These are phyloP conservation scores for Apodemia zela DNA, from an alignment of 2,888 invertebrate genomes.

Conservation along the genomic window DNA sequence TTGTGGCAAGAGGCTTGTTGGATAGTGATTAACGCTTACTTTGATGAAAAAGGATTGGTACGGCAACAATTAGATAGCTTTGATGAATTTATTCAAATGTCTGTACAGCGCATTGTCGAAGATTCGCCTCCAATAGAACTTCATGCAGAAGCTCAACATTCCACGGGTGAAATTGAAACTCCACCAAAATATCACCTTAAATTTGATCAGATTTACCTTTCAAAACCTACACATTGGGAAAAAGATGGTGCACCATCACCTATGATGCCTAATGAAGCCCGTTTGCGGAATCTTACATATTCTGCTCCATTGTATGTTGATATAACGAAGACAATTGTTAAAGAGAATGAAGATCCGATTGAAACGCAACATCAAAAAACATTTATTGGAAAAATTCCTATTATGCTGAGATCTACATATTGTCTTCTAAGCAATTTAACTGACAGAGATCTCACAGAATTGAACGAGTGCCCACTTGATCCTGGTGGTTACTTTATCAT, in stretches of 20 bases:
- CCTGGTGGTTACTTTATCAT: slow-evolving; percentile 99
- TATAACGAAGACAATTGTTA: slow-evolving; percentile 96
- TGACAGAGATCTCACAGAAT: slow-evolving; percentile 99
- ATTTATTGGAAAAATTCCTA: slow-evolving; percentile 96
- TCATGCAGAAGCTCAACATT: slow-evolving; percentile 98
- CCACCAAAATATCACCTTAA: slow-evolving; percentile 96
- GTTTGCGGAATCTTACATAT: slow-evolving; percentile 97
- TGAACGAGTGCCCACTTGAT: slow-evolving; percentile 99
- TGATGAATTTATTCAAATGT: slow-evolving; percentile 99
- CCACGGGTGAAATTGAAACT: slow-evolving; percentile 93
- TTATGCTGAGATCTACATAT: slow-evolving; percentile 99
- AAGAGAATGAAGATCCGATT: slow-evolving; percentile 93
- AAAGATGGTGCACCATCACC: slow-evolving; percentile 99
- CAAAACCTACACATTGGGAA: slow-evolving; percentile 99
- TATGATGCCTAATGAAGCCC: slow-evolving; percentile 99
- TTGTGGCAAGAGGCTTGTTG: slow-evolving; percentile 99
- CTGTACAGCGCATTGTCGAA: slow-evolving; percentile 99
- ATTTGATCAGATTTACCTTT: slow-evolving; percentile 99
- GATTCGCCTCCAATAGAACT: slow-evolving; percentile 99
- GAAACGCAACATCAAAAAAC: slow-evolving; percentile 89
- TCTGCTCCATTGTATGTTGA: slow-evolving; percentile 99
- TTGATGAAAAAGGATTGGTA: slow-evolving; percentile 99
- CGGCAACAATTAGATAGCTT: slow-evolving; percentile 99
- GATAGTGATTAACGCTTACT: slow-evolving; percentile 99
- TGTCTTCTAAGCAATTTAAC: slow-evolving; percentile 96